Evolutionary conservation across 2,113 vertebrate species (phyloP).

Genomic region (Lutjanus erythropterus): DNA sequence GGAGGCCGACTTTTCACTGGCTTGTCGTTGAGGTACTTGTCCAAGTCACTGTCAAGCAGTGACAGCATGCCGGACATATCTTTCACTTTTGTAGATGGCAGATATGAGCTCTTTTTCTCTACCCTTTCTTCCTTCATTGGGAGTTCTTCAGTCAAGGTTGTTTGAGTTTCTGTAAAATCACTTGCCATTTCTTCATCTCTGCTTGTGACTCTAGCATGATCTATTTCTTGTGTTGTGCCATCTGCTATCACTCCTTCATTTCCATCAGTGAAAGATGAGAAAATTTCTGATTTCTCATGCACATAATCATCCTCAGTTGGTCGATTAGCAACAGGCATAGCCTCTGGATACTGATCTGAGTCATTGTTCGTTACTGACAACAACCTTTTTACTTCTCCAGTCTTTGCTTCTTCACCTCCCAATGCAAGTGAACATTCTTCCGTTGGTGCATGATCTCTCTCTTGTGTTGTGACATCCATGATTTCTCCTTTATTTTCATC

Average conservation of each 20-base stretch:
- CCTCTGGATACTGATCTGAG: constrained; percentile 6
- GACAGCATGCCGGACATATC: constrained; percentile 79
- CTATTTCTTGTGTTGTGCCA: constrained; percentile 5
- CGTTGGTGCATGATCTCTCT: background rate
- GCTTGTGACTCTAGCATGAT: background rate
- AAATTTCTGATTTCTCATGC: background rate
- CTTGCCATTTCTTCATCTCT: background rate
- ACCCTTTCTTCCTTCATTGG: constrained; percentile 74
- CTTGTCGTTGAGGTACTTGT: constrained; percentile 55
- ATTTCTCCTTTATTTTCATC: constrained; percentile 20
- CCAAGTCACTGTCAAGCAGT: constrained; percentile 82
- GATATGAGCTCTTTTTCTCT: constrained; percentile 62
- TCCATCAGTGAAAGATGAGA: background rate
- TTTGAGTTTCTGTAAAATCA: constrained; percentile 9
- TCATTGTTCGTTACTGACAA: background rate
- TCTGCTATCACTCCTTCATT: background rate
- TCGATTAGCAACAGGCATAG: background rate
- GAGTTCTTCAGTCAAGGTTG: constrained; percentile 41
- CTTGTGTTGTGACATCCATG: background rate
- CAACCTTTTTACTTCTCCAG: constrained; percentile 8
- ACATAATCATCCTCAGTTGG: background rate
- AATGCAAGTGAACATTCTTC: background rate
- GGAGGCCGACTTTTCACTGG: constrained; percentile 31
- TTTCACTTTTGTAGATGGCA: constrained; percentile 51
- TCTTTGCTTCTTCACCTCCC: constrained; percentile 8